These are phyloP conservation scores for Scytalopus superciliaris DNA, from an alignment of 2,113 vertebrate genomes.

Conservation along the genomic window DNA sequence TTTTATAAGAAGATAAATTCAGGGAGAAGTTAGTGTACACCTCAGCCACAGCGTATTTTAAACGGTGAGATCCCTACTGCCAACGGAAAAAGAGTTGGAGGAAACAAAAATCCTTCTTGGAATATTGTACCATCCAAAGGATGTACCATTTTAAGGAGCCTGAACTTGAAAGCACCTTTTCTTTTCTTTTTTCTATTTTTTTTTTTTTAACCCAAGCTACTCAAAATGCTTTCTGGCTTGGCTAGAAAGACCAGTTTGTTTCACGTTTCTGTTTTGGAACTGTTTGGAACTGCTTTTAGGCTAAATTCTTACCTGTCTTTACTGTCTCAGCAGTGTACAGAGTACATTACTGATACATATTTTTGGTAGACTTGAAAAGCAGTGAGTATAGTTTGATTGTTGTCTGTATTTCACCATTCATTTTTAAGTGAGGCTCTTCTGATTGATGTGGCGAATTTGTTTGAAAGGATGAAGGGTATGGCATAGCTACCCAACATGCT, in stretches of 20 bases:
- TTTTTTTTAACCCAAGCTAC: not conserved
- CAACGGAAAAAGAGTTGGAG: not conserved
- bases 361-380: slow-evolving; percentile 1
- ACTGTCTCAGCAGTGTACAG: not conserved
- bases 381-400: not conserved
- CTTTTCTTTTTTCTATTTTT: not conserved
- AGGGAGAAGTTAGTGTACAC: not conserved
- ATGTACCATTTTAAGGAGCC: not conserved
- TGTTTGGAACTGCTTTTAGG: not conserved
- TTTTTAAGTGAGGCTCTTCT: slow-evolving; percentile 24
- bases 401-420: not conserved
- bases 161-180: not conserved
- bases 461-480: slow-evolving; percentile 7
- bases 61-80: not conserved
- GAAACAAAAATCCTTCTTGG: not conserved
- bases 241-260: not conserved
- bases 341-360: not conserved
- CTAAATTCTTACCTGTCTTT: not conserved
- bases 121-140: not conserved
- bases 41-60: not conserved
- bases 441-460: slow-evolving; percentile 15
- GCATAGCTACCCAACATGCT: not conserved
- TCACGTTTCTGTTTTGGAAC: not conserved
- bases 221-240: not conserved
- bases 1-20: not conserved